A percentile compares a stretch with the other conserved stretches of the same genome.
Conservation (phyloP, 2,113 vertebrate species). For the Enhydra lutris region DNA sequence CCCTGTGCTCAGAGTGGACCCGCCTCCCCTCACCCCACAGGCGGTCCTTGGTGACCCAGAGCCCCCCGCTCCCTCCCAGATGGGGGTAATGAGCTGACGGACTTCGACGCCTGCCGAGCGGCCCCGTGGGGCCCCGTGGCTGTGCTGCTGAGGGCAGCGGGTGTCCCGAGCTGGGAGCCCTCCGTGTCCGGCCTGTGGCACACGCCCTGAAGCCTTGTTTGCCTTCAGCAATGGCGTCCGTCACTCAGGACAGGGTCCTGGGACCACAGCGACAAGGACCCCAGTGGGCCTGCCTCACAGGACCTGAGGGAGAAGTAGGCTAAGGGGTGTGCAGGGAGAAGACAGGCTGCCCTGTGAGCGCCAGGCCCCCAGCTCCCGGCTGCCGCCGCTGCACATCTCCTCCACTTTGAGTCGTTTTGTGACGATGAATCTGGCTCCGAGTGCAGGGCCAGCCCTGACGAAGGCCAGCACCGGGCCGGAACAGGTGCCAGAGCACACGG, state of each 20-base stretch:
- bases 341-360: neutral
- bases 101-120: fast-evolving
- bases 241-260: neutral
- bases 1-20: neutral
- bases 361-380: neutral
- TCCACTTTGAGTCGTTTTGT: neutral
- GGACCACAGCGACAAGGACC: neutral
- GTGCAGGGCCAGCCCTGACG: neutral
- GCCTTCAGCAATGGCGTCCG: neutral
- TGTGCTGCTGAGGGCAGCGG: neutral
- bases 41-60: neutral
- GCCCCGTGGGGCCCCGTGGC: too few species aligned
- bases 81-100: too few species aligned
- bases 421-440: neutral
- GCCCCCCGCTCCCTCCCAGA: neutral
- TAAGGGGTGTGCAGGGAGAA: neutral
- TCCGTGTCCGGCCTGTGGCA: neutral
- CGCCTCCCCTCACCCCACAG: neutral
- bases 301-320: neutral
- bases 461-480: neutral
- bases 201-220: neutral
- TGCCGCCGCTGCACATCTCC: fast-evolving
- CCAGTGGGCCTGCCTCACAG: neutral
- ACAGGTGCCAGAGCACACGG: fast-evolving
- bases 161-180: neutral